Conservation (phyloP, 2,797 vertebrate genomes). For the Serranus cabrilla region DNA sequence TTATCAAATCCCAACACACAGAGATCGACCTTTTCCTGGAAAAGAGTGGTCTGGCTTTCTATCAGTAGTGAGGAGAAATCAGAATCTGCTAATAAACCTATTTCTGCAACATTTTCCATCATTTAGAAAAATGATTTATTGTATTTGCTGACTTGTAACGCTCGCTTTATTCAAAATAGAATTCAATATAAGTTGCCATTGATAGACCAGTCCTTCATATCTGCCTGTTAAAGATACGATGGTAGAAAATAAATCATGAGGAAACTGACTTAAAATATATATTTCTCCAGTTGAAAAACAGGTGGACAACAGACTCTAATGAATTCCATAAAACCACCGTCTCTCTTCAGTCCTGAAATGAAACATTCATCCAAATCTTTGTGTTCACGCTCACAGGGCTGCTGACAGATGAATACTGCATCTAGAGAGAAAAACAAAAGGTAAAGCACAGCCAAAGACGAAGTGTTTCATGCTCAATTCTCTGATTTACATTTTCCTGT, state of each 20-base stretch:
- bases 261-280: conserved; percentile 2
- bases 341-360: conserved; percentile 24
- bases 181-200: not conserved
- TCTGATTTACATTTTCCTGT: conserved; percentile 52
- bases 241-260: conserved; percentile 10
- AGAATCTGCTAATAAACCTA: not conserved
- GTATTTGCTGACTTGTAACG: not conserved
- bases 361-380: conserved; percentile 34
- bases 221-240: not conserved
- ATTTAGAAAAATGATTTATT: not conserved
- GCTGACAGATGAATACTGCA: conserved; percentile 49
- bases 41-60: not conserved
- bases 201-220: not conserved
- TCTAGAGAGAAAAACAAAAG: conserved; percentile 42
- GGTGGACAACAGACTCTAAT: conserved; percentile 26
- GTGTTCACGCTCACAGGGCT: conserved; percentile 28
- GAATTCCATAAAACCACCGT: conserved; percentile 8
- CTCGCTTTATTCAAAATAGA: not conserved
- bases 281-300: conserved; percentile 9
- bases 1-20: conserved; percentile 25
- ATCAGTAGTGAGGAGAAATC: not conserved
- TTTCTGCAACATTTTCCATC: not conserved
- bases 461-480: conserved; percentile 35
- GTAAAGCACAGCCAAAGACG: conserved; percentile 29
- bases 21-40: not conserved